phyloP scores from a whole-genome alignment of 2,113 vertebrate genomes.

The Nibea albiflora region DNA sequence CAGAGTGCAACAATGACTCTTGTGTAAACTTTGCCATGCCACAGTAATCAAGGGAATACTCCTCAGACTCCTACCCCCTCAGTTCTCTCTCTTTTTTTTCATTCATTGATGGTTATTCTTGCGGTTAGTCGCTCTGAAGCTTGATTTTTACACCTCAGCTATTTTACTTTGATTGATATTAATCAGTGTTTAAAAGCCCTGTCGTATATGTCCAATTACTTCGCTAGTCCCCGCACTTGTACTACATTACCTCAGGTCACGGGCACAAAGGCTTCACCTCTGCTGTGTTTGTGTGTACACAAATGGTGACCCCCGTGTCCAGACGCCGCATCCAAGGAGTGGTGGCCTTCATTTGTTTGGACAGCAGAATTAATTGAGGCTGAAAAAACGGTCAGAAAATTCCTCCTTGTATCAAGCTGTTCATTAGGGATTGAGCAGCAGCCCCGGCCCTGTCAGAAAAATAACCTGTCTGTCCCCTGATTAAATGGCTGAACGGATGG shows the following conservation, averaged over 20 bases:
- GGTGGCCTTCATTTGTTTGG: slow-evolving; percentile 93
- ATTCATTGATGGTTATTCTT: neutral
- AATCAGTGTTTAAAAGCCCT: slow-evolving; percentile 4
- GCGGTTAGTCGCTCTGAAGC: neutral
- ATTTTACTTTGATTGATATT: slow-evolving; percentile 2
- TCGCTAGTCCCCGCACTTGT: slow-evolving; percentile 25
- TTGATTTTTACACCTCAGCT: neutral
- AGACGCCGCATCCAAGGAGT: slow-evolving; percentile 83
- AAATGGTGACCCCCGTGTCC: slow-evolving; percentile 87
- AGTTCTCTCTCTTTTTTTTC: slow-evolving; percentile 7
- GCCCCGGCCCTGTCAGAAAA: slow-evolving; percentile 92
- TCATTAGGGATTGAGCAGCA: slow-evolving; percentile 90
- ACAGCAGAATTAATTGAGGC: slow-evolving; percentile 96
- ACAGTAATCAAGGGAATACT: slow-evolving; percentile 76
- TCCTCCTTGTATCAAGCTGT: slow-evolving; percentile 91
- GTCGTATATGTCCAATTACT: slow-evolving; percentile 1
- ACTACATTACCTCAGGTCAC: slow-evolving; percentile 57
- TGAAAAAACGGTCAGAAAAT: slow-evolving; percentile 90
- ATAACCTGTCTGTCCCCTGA: slow-evolving; percentile 88
- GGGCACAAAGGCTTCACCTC: slow-evolving; percentile 61
- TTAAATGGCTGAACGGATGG: slow-evolving; percentile 88
- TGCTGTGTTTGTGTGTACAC: slow-evolving; percentile 80
- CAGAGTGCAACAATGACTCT: slow-evolving; percentile 81
- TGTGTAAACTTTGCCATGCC: slow-evolving; percentile 82
- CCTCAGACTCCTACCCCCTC: slow-evolving; percentile 30